phyloP scores from a whole-genome alignment of 2,113 vertebrate genomes.

The Gavia stellata region DNA sequence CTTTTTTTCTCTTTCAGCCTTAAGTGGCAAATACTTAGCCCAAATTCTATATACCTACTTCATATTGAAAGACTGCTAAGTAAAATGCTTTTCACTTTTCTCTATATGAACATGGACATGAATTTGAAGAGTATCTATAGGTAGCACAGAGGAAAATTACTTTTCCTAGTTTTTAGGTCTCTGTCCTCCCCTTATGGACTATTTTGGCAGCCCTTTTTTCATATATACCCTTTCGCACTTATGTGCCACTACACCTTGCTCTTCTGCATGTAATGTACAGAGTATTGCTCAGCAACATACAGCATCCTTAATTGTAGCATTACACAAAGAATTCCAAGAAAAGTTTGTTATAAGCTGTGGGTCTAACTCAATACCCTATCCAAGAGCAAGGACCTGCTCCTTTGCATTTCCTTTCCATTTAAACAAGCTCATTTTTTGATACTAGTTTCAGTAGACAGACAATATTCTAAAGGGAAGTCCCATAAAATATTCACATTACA shows the following conservation, averaged over 20 bases:
- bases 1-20: background rate
- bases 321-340: background rate
- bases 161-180: background rate
- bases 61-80: background rate
- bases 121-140: background rate
- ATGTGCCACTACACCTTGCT: background rate
- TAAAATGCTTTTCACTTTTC: background rate
- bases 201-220: background rate
- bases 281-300: background rate
- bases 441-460: background rate
- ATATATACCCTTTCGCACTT: background rate
- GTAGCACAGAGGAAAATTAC: background rate
- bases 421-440: background rate
- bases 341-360: background rate
- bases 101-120: background rate
- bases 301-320: background rate
- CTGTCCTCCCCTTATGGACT: background rate
- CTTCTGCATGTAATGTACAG: rapidly evolving
- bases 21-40: background rate
- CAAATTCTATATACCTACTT: background rate
- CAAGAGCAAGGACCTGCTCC: background rate
- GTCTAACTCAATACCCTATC: background rate
- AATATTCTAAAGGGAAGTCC: background rate
- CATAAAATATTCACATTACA: background rate
- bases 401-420: background rate